phyloP scores from a whole-genome alignment of 2,888 invertebrate species.

The Microchrysa polita region DNA sequence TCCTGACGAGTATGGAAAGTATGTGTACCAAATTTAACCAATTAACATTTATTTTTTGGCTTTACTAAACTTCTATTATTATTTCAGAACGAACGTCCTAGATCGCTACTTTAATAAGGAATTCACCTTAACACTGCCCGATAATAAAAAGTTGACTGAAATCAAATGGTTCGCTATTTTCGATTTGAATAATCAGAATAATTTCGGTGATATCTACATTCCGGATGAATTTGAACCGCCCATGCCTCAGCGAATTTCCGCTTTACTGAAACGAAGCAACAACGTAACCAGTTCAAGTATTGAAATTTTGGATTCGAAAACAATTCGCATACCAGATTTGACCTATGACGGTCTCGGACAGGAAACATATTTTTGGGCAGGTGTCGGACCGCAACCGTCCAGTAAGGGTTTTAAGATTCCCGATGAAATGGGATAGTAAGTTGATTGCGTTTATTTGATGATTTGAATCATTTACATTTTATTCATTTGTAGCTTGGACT shows the following conservation, averaged over 20 bases:
- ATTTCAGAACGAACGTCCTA: slow-evolving; percentile 80
- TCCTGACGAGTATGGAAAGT: slow-evolving; percentile 88
- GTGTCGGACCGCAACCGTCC: slow-evolving; percentile 87
- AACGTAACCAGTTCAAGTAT: slow-evolving; percentile 77
- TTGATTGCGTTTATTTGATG: slow-evolving; percentile 53
- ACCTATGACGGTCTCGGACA: slow-evolving; percentile 80
- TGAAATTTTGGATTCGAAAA: slow-evolving; percentile 82
- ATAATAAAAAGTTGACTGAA: slow-evolving; percentile 85
- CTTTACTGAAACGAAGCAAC: slow-evolving; percentile 70
- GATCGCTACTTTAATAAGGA: slow-evolving; percentile 88
- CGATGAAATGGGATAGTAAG: slow-evolving; percentile 93
- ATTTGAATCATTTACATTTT: not conserved
- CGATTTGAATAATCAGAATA: slow-evolving; percentile 85
- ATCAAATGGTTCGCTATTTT: slow-evolving; percentile 91
- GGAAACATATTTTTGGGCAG: slow-evolving; percentile 87
- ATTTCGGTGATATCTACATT: slow-evolving; percentile 89
- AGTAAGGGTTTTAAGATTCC: slow-evolving; percentile 84
- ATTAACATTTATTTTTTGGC: too few species aligned
- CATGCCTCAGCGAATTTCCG: slow-evolving; percentile 69
- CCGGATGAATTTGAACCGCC: slow-evolving; percentile 93
- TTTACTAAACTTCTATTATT: not conserved
- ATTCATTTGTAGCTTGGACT: slow-evolving; percentile 74
- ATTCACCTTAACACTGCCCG: slow-evolving; percentile 82
- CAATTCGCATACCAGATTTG: slow-evolving; percentile 79
- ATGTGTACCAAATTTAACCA: slow-evolving; percentile 56